A percentile compares a stretch with the other conserved stretches of the same genome.
Evolutionary conservation across 2,888 invertebrate genomes (phyloP).

Genomic region (Trichopoda pennipes): DNA sequence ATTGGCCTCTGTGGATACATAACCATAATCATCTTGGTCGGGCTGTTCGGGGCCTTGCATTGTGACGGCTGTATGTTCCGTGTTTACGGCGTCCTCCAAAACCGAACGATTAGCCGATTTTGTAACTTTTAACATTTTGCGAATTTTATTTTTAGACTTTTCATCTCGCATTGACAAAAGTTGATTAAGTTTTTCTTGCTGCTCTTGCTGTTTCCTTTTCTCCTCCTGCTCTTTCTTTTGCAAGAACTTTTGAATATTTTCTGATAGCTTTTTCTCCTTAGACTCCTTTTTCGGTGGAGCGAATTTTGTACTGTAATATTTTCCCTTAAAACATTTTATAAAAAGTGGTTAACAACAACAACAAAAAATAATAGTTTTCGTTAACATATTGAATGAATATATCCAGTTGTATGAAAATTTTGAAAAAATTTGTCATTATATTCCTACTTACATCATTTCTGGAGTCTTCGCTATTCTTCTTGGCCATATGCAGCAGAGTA

Average conservation of each 20-base stretch:
- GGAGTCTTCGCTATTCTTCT: constrained; percentile 82
- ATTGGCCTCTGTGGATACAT: constrained; percentile 91
- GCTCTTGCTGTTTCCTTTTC: constrained; percentile 84
- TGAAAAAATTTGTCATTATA: background rate
- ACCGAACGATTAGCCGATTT: constrained; percentile 95
- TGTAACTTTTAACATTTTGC: constrained; percentile 90
- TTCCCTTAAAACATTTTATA: constrained; percentile 76
- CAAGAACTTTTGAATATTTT: constrained; percentile 91
- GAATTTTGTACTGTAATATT: constrained; percentile 89
- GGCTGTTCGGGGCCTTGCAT: constrained; percentile 89
- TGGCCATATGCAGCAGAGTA: constrained; percentile 83
- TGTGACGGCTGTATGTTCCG: constrained; percentile 88
- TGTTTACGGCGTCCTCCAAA: constrained; percentile 89
- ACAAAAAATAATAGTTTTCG: constrained; percentile 16
- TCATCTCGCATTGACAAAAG: constrained; percentile 85
- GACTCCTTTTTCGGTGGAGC: constrained; percentile 91
- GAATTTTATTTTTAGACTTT: constrained; percentile 88
- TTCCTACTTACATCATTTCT: constrained; percentile 77
- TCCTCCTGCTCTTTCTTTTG: constrained; percentile 92
- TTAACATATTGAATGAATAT: constrained; percentile 35
- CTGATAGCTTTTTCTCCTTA: constrained; percentile 86
- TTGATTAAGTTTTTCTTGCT: constrained; percentile 85
- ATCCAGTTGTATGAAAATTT: no score
- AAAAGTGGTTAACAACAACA: constrained; percentile 7
- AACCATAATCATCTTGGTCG: constrained; percentile 95